phyloP scores from a whole-genome alignment of 2,113 vertebrate genomes.

The Neopipo cinnamomea region DNA sequence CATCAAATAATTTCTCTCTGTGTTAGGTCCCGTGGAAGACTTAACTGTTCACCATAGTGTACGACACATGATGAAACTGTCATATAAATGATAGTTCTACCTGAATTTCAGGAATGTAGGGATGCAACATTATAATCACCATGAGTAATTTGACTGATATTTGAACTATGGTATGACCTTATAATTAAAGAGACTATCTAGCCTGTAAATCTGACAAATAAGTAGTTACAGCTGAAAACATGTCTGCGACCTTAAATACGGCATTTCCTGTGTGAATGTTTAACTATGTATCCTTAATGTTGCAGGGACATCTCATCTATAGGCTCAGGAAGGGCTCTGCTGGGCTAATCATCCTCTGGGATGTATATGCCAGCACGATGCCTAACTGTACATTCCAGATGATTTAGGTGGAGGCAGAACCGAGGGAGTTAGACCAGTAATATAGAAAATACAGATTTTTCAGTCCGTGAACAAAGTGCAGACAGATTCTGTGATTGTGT shows the following conservation, averaged over 20 bases:
- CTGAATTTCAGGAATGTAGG: background rate
- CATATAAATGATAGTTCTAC: background rate
- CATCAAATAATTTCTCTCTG: background rate
- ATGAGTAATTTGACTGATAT: background rate
- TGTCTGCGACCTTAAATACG: background rate
- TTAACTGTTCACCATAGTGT: background rate
- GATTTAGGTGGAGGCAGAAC: background rate
- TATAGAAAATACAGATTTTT: background rate
- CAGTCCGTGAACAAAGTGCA: background rate
- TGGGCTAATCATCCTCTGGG: background rate
- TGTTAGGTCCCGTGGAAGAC: background rate
- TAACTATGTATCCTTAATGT: background rate
- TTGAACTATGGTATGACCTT: background rate
- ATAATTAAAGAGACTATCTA: background rate
- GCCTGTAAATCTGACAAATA: background rate
- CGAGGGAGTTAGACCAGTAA: background rate
- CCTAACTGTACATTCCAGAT: fast-evolving
- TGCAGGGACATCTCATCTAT: background rate
- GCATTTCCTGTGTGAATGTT: background rate
- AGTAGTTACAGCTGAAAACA: background rate
- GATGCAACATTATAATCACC: background rate
- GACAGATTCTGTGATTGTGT: background rate
- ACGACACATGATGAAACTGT: background rate
- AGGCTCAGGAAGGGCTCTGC: background rate
- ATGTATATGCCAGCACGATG: background rate